phyloP scores from a whole-genome alignment of 2,888 invertebrate species.

The Drosophila ochracea region DNA sequence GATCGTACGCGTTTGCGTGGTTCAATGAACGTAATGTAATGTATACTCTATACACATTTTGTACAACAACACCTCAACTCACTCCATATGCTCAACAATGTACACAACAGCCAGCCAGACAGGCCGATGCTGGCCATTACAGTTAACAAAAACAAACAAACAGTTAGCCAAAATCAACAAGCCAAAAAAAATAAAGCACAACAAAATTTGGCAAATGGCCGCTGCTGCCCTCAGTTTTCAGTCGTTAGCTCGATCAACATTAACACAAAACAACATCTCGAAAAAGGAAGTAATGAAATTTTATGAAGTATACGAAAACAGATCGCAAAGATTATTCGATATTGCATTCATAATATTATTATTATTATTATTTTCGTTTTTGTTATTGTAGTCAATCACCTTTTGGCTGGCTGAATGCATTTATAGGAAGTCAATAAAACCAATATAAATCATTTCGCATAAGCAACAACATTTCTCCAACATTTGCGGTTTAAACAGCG shows the following conservation, averaged over 20 bases:
- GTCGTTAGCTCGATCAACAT: conserved; percentile 35
- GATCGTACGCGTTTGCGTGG: conserved; percentile 46
- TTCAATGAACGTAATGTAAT: conserved; percentile 76
- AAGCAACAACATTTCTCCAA: conserved; percentile 38
- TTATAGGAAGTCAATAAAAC: conserved; percentile 75
- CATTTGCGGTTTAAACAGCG: conserved; percentile 17
- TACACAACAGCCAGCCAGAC: conserved; percentile 9
- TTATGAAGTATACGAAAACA: conserved; percentile 37
- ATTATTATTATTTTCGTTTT: conserved; percentile 11
- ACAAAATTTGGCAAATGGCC: conserved; percentile 48
- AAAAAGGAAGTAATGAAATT: conserved; percentile 68
- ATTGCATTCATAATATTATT: conserved; percentile 41
- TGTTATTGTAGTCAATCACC: conserved; percentile 72
- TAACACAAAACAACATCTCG: conserved; percentile 31
- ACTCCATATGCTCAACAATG: conserved; percentile 13
- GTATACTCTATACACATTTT: conserved; percentile 31
- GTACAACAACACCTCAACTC: conserved; percentile 1
- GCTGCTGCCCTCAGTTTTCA: conserved; percentile 27
- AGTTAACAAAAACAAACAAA: conserved; percentile 75
- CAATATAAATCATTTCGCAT: conserved; percentile 59
- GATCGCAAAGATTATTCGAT: conserved; percentile 56
- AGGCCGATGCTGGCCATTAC: conserved; percentile 62
- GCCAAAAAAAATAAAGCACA: conserved; percentile 8
- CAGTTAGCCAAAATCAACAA: conserved; percentile 61
- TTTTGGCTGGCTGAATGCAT: conserved; percentile 59